Evolutionary conservation across 1,140 invertebrate genomes (phyloP).

Genomic region (Myzus persicae): DNA sequence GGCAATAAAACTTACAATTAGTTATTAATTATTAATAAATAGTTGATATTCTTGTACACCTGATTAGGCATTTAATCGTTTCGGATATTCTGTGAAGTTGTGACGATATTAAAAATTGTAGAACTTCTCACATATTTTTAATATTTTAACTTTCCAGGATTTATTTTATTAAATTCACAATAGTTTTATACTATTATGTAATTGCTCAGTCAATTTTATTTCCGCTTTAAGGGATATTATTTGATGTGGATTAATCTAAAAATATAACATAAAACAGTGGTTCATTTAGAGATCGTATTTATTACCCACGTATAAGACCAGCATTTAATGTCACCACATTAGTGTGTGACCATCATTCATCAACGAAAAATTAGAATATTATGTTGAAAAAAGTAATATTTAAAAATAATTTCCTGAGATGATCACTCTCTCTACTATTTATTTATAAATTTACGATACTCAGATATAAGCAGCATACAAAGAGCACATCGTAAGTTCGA

Average conservation of each 20-base stretch:
- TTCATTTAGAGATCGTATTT: not conserved
- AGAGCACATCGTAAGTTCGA: not conserved
- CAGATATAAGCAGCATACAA: not conserved
- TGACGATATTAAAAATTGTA: not conserved
- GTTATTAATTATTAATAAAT: not conserved
- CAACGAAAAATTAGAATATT: slow-evolving; percentile 9
- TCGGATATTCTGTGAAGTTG: not conserved
- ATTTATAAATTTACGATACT: not conserved
- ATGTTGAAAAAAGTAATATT: not conserved
- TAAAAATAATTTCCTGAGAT: not conserved
- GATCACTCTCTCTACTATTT: not conserved
- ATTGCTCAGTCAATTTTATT: not conserved
- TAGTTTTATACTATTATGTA: not conserved
- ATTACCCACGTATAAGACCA: not conserved
- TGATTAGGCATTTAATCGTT: not conserved
- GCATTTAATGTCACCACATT: not conserved
- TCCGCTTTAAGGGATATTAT: not conserved
- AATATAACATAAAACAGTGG: not conserved
- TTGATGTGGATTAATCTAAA: not conserved
- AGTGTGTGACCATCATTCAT: not conserved
- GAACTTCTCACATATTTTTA: not conserved
- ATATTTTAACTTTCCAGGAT: not conserved
- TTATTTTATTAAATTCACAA: not conserved
- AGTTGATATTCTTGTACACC: not conserved
- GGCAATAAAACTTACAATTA: not conserved